A percentile compares a stretch with the other conserved stretches of the same genome.
Conservation (phyloP, 2,888 invertebrate genomes). For the Volucella zonaria region DNA sequence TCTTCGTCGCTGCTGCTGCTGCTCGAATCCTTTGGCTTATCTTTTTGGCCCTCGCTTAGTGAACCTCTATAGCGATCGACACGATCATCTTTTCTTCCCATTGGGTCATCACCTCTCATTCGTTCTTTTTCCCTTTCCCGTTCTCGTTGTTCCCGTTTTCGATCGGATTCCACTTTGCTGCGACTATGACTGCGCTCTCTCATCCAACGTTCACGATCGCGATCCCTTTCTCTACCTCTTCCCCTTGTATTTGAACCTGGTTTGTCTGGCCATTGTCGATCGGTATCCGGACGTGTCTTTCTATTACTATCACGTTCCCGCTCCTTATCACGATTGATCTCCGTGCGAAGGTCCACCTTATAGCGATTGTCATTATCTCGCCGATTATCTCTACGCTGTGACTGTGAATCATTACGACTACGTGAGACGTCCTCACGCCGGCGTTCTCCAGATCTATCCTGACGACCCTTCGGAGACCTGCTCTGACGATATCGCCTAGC, state of each 20-base stretch:
- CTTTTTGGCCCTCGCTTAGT: slow-evolving; percentile 90
- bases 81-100: slow-evolving; percentile 80
- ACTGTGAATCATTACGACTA: slow-evolving; percentile 56
- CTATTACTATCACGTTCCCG: slow-evolving; percentile 82
- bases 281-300: slow-evolving; percentile 67
- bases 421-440: slow-evolving; percentile 76
- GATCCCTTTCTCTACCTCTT: slow-evolving; percentile 80
- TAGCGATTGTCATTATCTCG: slow-evolving; percentile 82
- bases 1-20: slow-evolving; percentile 88
- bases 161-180: slow-evolving; percentile 81
- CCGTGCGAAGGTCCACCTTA: slow-evolving; percentile 82
- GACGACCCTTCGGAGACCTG: slow-evolving; percentile 67
- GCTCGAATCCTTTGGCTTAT: slow-evolving; percentile 84
- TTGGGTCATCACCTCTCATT: slow-evolving; percentile 76
- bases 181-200: slow-evolving; percentile 81
- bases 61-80: slow-evolving; percentile 87
- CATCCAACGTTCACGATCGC: slow-evolving; percentile 78
- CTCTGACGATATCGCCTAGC: slow-evolving; percentile 71
- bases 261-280: slow-evolving; percentile 58
- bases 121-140: slow-evolving; percentile 80
- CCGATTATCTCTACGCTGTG: slow-evolving; percentile 78
- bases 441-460: slow-evolving; percentile 56
- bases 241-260: slow-evolving; percentile 76
- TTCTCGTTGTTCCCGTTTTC: slow-evolving; percentile 78
- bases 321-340: slow-evolving; percentile 83